These are phyloP conservation scores for Asteroscopus sphinx DNA, from an alignment of 2,888 invertebrate species.

Conservation along the genomic window DNA sequence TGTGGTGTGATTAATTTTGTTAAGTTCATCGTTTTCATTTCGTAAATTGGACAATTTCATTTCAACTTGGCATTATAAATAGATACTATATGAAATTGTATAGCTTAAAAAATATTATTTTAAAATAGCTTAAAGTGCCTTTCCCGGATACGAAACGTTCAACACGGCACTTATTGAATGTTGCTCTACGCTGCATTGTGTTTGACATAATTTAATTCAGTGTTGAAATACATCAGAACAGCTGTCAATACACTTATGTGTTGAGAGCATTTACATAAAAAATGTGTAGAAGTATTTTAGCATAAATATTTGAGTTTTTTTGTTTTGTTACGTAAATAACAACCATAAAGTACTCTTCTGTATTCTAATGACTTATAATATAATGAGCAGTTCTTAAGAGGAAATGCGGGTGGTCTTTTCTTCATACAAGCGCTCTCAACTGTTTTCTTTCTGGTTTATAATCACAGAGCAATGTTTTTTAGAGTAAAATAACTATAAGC, in stretches of 20 bases:
- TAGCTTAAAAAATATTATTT: neutral
- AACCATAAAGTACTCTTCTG: no score
- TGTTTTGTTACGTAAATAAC: no score
- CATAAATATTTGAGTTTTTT: no score
- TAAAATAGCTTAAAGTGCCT: neutral
- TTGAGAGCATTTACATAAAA: no score
- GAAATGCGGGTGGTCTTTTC: no score
- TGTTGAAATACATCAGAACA: neutral
- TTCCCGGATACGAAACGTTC: slow-evolving; percentile 31
- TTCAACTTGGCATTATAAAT: slow-evolving; percentile 25
- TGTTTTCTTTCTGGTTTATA: no score
- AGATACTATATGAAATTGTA: slow-evolving; percentile 17
- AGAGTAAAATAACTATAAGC: no score
- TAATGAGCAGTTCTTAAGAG: no score
- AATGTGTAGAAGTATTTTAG: no score
- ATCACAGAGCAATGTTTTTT: no score
- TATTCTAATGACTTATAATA: no score
- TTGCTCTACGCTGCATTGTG: neutral
- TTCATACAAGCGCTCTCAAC: no score
- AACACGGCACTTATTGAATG: slow-evolving; percentile 4
- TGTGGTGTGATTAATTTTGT: slow-evolving; percentile 84
- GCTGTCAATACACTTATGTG: neutral
- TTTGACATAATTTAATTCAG: slow-evolving; percentile 1
- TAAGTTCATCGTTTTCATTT: slow-evolving; percentile 49
- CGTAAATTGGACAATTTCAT: slow-evolving; percentile 19